phyloP scores from a whole-genome alignment of 2,888 invertebrate genomes.

The Synanthedon tipuliformis region DNA sequence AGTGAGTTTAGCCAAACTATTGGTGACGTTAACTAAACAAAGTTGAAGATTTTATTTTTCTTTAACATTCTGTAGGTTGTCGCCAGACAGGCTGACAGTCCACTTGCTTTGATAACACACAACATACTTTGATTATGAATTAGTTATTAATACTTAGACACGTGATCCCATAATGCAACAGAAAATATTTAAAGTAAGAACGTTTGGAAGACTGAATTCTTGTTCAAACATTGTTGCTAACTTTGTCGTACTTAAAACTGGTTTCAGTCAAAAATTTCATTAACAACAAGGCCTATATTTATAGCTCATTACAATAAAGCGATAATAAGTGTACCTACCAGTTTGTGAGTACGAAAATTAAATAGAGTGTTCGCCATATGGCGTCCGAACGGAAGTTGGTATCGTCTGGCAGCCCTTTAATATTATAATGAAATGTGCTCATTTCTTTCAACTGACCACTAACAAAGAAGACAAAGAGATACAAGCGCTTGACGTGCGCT shows the following conservation, averaged over 20 bases:
- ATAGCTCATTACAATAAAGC: constrained; percentile 4
- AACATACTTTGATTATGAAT: too few relatives aligned
- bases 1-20: background rate
- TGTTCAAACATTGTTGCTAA: too few relatives aligned
- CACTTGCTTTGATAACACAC: too few relatives aligned
- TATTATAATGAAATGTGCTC: constrained; percentile 60
- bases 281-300: constrained; percentile 2
- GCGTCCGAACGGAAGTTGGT: constrained; percentile 60
- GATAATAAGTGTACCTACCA: background rate
- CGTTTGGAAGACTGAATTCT: too few relatives aligned
- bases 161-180: too few relatives aligned
- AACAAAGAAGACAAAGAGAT: constrained; percentile 60
- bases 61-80: too few relatives aligned
- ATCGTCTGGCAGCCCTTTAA: constrained; percentile 63
- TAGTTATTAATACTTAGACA: too few relatives aligned
- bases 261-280: constrained; percentile 14
- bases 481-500: constrained; percentile 40
- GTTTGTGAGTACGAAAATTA: constrained; percentile 19
- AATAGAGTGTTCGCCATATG: constrained; percentile 52
- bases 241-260: constrained; percentile 5
- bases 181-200: too few relatives aligned
- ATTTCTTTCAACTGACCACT: constrained; percentile 63
- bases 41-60: background rate
- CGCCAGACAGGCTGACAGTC: too few relatives aligned
- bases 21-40: background rate